Base-by-base conservation (phyloP, 2,888 invertebrate species). In the Euzophera pinguis region DNA sequence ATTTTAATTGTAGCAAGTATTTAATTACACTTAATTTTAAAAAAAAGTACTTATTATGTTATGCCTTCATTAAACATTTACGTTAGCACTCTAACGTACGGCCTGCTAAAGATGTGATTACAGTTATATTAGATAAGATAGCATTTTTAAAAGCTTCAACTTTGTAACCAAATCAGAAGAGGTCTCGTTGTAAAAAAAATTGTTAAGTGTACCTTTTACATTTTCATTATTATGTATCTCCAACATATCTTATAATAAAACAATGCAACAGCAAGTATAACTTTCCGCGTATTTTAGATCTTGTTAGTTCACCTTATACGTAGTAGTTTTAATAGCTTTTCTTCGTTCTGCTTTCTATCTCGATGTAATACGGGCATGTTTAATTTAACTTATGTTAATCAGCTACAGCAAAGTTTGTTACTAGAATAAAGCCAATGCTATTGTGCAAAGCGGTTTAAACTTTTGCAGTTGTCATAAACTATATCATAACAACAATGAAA, bases 261-360 rank as follows among this genome's bases (percentile, higher is more conserved):
- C 10, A 16, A 17, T 10, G 16, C 9, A 3, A 41, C 41, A 17
- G 29, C 8, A 14, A 13, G 8, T 32, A 45, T 10, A 45, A 45
- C 14, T 45, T 53, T 37, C 43, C 52, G 27, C 17, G 14, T 27
- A 34, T 14, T 14, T 22, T 16, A 34, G 41, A 53, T 52, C 48
- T 55, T 51, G 54, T 61, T 62, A 48, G 55, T 53, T 43, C 58
- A 55, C 35, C 35, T 59, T 61, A 60, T 59, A 59, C 57, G 55
- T 56, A 59, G 52, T 62, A 63, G 63, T 64, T 64, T 68, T 69
- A 72, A 72, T 70, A 60, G 67, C 60, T 67, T 73, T 70, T 67
- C 67, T 71, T 69, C 59, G 62, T 63, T 60, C 56, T 55, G 60
- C 57, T 58, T 65, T 66, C 64, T 66, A 65, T 66, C 65, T 61